These are phyloP conservation scores for Incurvaria masculella DNA, from an alignment of 2,888 invertebrate genomes.

Conservation along the genomic window DNA sequence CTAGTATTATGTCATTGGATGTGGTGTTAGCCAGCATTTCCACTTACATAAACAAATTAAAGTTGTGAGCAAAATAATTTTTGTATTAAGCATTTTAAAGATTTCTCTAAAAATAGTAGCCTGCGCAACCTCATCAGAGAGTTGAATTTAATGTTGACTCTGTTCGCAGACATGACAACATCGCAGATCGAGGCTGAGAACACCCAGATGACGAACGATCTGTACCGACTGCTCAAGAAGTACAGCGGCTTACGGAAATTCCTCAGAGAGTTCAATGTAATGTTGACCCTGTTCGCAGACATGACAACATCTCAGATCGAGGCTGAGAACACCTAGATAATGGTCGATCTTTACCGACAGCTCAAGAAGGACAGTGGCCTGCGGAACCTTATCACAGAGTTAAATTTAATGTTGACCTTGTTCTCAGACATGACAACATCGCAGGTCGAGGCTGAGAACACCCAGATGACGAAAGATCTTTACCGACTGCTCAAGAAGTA, in stretches of 20 bases:
- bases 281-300: too few species aligned
- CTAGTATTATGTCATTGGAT: too few species aligned
- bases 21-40: too few species aligned
- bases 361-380: conserved; percentile 90
- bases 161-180: conserved; percentile 86
- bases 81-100: too few species aligned
- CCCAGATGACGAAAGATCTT: conserved; percentile 90
- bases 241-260: conserved; percentile 89
- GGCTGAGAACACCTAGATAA: conserved; percentile 90
- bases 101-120: conserved; percentile 91
- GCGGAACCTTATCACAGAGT: conserved; percentile 80
- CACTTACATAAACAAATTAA: too few species aligned
- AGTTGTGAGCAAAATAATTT: too few species aligned
- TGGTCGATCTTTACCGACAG: conserved; percentile 87
- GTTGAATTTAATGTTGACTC: conserved; percentile 86
- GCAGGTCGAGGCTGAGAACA: conserved; percentile 91
- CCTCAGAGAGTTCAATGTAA: conserved; percentile 85
- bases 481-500: conserved; percentile 91
- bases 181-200: conserved; percentile 92
- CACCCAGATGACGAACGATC: conserved; percentile 90
- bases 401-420: too few species aligned
- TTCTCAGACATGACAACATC: conserved; percentile 94
- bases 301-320: conserved; percentile 92
- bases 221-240: conserved; percentile 88
- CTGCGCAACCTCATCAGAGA: conserved; percentile 84